Percentiles rank a stretch among this genome's conserved stretches.
Evolutionary conservation across 2,888 invertebrate genomes (phyloP).

Genomic region (Augochlorella aurata): DNA sequence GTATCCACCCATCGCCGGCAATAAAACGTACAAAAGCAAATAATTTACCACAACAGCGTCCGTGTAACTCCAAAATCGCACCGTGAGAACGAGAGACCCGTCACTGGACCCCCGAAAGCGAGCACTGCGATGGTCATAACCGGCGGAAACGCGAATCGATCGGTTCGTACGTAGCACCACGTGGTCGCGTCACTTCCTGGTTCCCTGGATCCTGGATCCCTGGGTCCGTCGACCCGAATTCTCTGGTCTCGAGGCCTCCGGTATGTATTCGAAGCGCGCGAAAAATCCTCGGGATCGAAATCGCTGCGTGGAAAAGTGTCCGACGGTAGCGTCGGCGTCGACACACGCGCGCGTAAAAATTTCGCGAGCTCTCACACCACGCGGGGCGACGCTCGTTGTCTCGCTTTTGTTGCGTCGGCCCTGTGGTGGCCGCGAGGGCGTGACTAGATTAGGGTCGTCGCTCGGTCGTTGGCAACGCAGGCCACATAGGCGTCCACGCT

Average conservation of each 20-base stretch:
- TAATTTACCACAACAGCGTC: constrained; percentile 16
- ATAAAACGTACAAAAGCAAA: not conserved
- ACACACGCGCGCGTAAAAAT: constrained; percentile 54
- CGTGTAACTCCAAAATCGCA: not conserved
- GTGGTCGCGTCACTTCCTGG: constrained; percentile 50
- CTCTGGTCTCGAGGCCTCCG: no score
- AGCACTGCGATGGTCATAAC: constrained; percentile 30
- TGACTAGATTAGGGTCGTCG: constrained; percentile 42
- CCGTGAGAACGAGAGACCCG: not conserved
- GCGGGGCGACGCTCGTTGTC: constrained; percentile 45
- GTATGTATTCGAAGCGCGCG: not conserved
- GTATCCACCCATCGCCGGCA: not conserved
- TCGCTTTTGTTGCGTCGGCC: constrained; percentile 56
- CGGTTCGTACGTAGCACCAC: constrained; percentile 36
- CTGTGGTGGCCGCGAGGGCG: constrained; percentile 62
- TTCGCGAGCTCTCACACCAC: constrained; percentile 49
- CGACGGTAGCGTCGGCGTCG: constrained; percentile 54
- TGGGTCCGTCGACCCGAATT: not conserved
- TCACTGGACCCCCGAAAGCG: constrained; percentile 39
- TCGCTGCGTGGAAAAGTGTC: constrained; percentile 48
- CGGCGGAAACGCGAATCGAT: constrained; percentile 11
- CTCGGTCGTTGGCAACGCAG: constrained; percentile 33
- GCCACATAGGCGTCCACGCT: constrained; percentile 25
- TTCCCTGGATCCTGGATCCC: not conserved
- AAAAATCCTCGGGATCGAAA: not conserved